Evolutionary conservation across 37 sponge, comb jelly and placozoan genomes (phyloP).

Genomic region (Petrosia ficiformis): DNA sequence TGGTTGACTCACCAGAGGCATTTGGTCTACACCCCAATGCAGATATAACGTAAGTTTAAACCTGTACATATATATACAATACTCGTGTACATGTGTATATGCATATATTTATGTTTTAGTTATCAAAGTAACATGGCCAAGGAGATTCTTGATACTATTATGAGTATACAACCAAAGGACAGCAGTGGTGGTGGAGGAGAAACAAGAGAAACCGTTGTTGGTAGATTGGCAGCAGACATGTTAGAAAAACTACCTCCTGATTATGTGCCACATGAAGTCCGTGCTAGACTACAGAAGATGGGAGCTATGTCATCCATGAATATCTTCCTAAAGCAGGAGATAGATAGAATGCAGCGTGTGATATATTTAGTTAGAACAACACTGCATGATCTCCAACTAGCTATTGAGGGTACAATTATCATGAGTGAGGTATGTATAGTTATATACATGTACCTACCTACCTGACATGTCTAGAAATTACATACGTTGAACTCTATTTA

Average conservation of each 20-base stretch:
- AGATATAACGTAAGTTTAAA: conserved; percentile 85
- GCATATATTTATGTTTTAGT: no score
- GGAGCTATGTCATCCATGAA: conserved; percentile 94
- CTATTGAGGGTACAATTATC: conserved; percentile 99
- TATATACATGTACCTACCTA: neutral
- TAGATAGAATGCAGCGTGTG: conserved; percentile 99
- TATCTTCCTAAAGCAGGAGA: conserved; percentile 98
- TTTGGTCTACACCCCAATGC: conserved; percentile 98
- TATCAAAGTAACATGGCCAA: conserved; percentile 96
- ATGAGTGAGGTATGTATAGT: conserved; percentile 88
- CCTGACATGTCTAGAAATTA: no score
- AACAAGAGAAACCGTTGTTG: conserved; percentile 95
- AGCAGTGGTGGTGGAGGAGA: conserved; percentile 94
- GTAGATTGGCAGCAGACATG: conserved; percentile 89
- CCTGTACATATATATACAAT: neutral
- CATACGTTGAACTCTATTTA: neutral
- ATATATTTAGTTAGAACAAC: conserved; percentile 77
- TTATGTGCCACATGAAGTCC: conserved; percentile 95
- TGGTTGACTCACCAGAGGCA: conserved; percentile 97
- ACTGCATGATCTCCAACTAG: conserved; percentile 86
- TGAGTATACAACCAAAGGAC: conserved; percentile 99
- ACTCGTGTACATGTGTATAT: no score
- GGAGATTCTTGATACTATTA: conserved; percentile 90
- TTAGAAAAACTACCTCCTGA: conserved; percentile 92
- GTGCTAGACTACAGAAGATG: conserved; percentile 90